These are phyloP conservation scores for Nephrotoma flavescens DNA, from an alignment of 2,888 invertebrate genomes.

Conservation along the genomic window DNA sequence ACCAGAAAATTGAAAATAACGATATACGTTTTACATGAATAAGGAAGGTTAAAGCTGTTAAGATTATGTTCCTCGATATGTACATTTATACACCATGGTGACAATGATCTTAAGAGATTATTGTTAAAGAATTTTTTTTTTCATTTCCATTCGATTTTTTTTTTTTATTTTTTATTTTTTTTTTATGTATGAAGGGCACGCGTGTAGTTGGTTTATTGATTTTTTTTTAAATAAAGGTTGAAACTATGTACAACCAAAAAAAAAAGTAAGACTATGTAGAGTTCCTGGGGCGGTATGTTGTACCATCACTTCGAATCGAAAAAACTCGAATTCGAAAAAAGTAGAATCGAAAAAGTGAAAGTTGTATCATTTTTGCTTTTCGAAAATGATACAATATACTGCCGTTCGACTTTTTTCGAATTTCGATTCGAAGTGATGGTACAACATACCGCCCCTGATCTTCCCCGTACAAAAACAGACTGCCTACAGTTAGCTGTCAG, in stretches of 20 bases:
- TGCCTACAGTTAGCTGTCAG: too few relatives aligned
- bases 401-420: too few relatives aligned
- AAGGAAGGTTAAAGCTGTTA: background rate
- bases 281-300: too few relatives aligned
- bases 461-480: too few relatives aligned
- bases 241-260: background rate
- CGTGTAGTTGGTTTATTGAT: background rate
- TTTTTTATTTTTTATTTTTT: background rate
- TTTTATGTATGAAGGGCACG: background rate
- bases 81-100: background rate
- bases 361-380: too few relatives aligned
- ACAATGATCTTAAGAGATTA: background rate
- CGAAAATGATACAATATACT: too few relatives aligned
- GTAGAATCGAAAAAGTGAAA: too few relatives aligned
- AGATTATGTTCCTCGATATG: background rate
- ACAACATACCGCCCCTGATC: too few relatives aligned
- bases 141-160: background rate
- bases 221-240: background rate
- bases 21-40: background rate
- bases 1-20: background rate
- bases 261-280: background rate
- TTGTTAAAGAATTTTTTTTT: background rate
- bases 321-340: too few relatives aligned
- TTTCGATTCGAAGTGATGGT: too few relatives aligned
- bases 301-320: too few relatives aligned